These are phyloP conservation scores for Yponomeuta sedellus DNA, from an alignment of 2,888 invertebrate species.

Conservation along the genomic window DNA sequence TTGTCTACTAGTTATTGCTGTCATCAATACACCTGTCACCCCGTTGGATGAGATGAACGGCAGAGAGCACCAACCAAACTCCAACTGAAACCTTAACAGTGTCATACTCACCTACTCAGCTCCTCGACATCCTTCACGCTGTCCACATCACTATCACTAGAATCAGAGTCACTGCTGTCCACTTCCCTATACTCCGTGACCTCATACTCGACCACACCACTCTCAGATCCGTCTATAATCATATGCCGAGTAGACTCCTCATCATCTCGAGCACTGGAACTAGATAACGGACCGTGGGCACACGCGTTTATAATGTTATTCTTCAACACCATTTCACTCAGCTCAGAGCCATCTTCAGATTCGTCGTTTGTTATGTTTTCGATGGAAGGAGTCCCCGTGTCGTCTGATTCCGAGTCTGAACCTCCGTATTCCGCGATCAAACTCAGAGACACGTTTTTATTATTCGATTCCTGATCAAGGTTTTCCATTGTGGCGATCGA, in stretches of 20 bases:
- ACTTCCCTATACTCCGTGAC: conserved; percentile 63
- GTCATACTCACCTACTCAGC: conserved; percentile 47
- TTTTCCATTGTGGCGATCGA: conserved; percentile 56
- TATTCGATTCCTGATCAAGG: conserved; percentile 45
- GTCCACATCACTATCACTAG: conserved; percentile 63
- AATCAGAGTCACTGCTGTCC: conserved; percentile 51
- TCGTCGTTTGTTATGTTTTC: conserved; percentile 48
- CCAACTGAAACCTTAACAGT: too few relatives aligned
- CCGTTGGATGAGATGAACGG: too few relatives aligned
- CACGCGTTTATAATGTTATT: conserved; percentile 72
- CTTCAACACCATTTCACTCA: conserved; percentile 69
- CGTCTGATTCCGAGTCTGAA: conserved; percentile 66
- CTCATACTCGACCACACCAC: conserved; percentile 63
- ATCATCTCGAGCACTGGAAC: conserved; percentile 35
- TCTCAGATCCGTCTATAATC: conserved; percentile 64
- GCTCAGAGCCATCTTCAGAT: conserved; percentile 50
- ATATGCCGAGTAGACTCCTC: conserved; percentile 56
- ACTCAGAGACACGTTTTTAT: conserved; percentile 68
- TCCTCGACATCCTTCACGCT: conserved; percentile 66
- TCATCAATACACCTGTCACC: too few relatives aligned
- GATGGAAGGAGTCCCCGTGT: conserved; percentile 48
- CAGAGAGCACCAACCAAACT: too few relatives aligned
- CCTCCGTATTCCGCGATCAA: conserved; percentile 65
- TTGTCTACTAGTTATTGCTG: too few relatives aligned
- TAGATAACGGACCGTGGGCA: conserved; percentile 62